Evolutionary conservation across 2,888 invertebrate genomes (phyloP).

Genomic region (Leuctra nigra): DNA sequence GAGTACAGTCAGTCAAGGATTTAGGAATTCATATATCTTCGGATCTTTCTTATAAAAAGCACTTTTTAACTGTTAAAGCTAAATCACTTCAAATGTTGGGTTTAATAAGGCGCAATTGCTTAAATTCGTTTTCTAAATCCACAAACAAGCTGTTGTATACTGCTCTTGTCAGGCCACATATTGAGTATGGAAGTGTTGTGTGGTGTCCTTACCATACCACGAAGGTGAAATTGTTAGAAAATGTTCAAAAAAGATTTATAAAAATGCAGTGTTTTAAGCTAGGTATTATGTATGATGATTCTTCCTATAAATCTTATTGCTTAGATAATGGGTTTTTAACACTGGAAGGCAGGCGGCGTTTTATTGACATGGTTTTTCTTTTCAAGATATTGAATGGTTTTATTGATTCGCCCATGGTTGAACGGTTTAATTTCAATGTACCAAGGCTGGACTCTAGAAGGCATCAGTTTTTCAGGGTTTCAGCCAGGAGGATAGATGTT

Average conservation of each 20-base stretch:
- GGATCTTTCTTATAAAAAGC: background rate
- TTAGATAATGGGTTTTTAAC: too few relatives aligned
- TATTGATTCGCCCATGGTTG: too few relatives aligned
- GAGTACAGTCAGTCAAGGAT: background rate
- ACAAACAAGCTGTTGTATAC: background rate
- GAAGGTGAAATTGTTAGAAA: background rate
- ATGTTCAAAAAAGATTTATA: background rate
- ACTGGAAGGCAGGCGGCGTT: too few relatives aligned
- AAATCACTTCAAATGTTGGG: background rate
- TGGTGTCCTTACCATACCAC: background rate
- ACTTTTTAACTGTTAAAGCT: background rate
- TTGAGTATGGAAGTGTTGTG: slow-evolving; percentile 9
- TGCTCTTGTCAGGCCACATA: slow-evolving; percentile 3
- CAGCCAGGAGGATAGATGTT: too few relatives aligned
- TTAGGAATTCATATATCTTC: background rate
- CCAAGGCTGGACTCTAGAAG: too few relatives aligned
- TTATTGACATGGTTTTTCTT: too few relatives aligned
- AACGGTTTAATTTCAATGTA: too few relatives aligned
- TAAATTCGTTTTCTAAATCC: background rate
- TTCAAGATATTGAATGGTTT: too few relatives aligned
- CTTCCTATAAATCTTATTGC: too few relatives aligned
- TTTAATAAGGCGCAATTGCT: background rate
- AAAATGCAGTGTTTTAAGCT: background rate
- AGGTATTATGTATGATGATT: background rate
- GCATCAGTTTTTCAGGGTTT: too few relatives aligned